phyloP scores from a whole-genome alignment of 2,797 vertebrate genomes.

The Betta splendens region DNA sequence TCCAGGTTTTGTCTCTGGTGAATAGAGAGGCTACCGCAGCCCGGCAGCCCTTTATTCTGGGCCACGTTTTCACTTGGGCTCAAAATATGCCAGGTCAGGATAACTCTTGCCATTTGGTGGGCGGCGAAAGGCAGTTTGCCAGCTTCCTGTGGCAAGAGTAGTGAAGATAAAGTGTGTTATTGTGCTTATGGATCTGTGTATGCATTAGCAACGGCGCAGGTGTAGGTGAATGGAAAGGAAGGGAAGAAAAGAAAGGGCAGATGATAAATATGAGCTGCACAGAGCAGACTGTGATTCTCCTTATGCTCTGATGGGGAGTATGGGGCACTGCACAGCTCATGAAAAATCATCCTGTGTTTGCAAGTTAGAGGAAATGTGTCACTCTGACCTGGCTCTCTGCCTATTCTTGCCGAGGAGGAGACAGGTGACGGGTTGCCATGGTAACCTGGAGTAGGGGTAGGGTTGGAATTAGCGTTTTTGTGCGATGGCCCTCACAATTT shows the following conservation, averaged over 20 bases:
- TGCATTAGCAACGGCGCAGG: constrained; percentile 18
- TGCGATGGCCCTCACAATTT: constrained; percentile 50
- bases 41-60: constrained; percentile 71
- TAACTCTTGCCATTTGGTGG: constrained; percentile 75
- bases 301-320: constrained; percentile 26
- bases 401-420: constrained; percentile 67
- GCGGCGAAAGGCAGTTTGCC: constrained; percentile 61
- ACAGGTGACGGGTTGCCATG: constrained; percentile 81
- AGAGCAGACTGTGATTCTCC: constrained; percentile 22
- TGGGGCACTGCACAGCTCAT: constrained; percentile 33
- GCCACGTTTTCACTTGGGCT: constrained; percentile 68
- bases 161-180: constrained; percentile 47
- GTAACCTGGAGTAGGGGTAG: constrained; percentile 71
- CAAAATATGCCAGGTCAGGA: constrained; percentile 83
- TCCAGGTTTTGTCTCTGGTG: constrained; percentile 82
- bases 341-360: constrained; percentile 59
- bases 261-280: constrained; percentile 42
- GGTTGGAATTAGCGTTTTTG: constrained; percentile 49
- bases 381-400: constrained; percentile 73
- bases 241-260: constrained; percentile 21
- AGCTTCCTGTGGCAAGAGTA: constrained; percentile 52
- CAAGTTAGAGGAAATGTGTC: constrained; percentile 68
- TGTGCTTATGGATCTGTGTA: constrained; percentile 31
- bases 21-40: constrained; percentile 73
- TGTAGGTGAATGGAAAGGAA: constrained; percentile 40